phyloP scores from a whole-genome alignment of 2,113 vertebrate species.

The Rhea pennata region DNA sequence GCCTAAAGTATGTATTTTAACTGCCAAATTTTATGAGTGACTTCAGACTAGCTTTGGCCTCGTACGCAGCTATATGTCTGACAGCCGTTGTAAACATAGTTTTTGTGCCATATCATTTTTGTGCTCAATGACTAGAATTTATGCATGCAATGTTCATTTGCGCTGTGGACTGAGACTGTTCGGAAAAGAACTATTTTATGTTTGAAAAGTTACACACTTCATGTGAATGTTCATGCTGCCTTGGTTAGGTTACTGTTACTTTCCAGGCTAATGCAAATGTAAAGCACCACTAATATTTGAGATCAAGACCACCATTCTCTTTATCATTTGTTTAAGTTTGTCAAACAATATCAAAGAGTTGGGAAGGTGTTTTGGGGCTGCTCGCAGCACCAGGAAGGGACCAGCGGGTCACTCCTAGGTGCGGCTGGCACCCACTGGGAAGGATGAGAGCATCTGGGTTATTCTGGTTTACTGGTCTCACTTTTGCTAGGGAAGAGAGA shows the following conservation, averaged over 20 bases:
- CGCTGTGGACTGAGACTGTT: not conserved
- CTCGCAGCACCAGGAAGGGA: too few relatives aligned
- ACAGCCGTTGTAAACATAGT: not conserved
- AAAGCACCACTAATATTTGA: not conserved
- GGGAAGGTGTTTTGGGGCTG: not conserved
- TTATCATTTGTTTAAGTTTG: not conserved
- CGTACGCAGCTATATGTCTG: not conserved
- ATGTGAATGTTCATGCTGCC: not conserved
- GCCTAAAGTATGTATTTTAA: conserved; percentile 51
- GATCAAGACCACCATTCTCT: not conserved
- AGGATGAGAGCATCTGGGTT: not conserved
- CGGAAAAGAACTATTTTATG: not conserved
- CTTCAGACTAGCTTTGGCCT: conserved; percentile 48
- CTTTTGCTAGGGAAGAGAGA: not conserved
- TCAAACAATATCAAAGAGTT: not conserved
- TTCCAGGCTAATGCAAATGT: not conserved
- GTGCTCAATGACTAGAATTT: not conserved
- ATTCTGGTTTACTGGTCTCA: not conserved
- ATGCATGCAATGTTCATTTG: not conserved
- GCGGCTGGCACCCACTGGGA: not conserved
- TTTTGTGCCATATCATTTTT: not conserved
- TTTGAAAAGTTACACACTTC: not conserved
- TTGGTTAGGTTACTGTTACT: not conserved
- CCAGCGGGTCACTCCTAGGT: too few relatives aligned
- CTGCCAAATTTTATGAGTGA: conserved; percentile 42